Conservation (phyloP, 2,113 vertebrate species). For the Ochotona princeps region DNA sequence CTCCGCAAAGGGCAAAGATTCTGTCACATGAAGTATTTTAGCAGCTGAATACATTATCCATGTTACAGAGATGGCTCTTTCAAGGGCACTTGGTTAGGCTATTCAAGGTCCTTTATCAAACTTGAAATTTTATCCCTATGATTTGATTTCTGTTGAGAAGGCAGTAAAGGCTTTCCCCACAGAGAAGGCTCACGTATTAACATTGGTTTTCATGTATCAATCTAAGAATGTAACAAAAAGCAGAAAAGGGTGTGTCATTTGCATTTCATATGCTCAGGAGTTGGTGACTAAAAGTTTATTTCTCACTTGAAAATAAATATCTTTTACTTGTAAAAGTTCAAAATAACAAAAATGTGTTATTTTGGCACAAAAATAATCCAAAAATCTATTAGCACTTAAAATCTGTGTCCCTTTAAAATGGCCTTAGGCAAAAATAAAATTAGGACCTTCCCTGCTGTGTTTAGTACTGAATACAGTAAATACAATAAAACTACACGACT, state of each 20-base stretch:
- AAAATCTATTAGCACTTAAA: constrained; percentile 37
- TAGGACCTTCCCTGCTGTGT: neutral
- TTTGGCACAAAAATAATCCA: constrained; percentile 47
- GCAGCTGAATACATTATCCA: neutral
- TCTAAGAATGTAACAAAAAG: neutral
- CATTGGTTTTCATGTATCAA: neutral
- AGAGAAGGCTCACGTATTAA: neutral
- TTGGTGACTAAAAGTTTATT: constrained; percentile 14
- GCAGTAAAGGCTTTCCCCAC: neutral
- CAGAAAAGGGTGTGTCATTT: neutral
- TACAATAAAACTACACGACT: neutral
- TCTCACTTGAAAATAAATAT: constrained; percentile 62
- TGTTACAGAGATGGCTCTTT: neutral
- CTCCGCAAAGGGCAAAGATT: neutral
- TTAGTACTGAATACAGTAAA: neutral
- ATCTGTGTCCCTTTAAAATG: constrained; percentile 2
- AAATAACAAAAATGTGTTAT: constrained; percentile 36
- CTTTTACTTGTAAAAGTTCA: constrained; percentile 38
- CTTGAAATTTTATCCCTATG: neutral
- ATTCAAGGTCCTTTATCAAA: neutral
- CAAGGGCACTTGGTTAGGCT: neutral
- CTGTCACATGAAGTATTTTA: neutral
- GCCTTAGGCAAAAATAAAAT: constrained; percentile 17
- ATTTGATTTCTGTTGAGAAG: neutral
- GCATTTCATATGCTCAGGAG: neutral